These are phyloP conservation scores for Dolichallabes microphthalmus DNA, from an alignment of 2,113 vertebrate genomes.

Conservation along the genomic window DNA sequence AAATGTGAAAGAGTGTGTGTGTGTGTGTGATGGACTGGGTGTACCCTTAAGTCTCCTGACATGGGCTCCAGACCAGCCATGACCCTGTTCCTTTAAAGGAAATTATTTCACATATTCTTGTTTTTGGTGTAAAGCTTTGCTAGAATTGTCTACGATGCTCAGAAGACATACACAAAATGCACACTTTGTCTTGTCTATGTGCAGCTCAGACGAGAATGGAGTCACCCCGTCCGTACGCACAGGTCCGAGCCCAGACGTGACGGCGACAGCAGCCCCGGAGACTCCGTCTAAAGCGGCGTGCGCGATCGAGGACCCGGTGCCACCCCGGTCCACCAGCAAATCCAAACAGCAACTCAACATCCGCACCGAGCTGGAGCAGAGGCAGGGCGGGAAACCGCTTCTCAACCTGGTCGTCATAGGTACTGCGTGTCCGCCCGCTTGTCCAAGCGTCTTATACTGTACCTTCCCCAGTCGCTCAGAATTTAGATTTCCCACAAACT, in stretches of 20 bases:
- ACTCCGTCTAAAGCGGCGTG: slow-evolving; percentile 67
- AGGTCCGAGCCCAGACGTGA: slow-evolving; percentile 70
- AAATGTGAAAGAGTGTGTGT: too few relatives aligned
- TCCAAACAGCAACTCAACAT: slow-evolving; percentile 84
- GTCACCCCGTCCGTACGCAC: slow-evolving; percentile 66
- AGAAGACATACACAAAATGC: too few relatives aligned
- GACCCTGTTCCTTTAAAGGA: too few relatives aligned
- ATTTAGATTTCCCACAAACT: too few relatives aligned
- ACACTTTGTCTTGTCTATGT: not conserved
- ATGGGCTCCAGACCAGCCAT: too few relatives aligned
- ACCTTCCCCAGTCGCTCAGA: too few relatives aligned
- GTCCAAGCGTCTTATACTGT: not conserved
- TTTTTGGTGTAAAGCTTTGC: too few relatives aligned
- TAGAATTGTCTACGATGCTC: too few relatives aligned
- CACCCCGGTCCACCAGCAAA: slow-evolving; percentile 81
- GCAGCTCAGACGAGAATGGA: slow-evolving; percentile 79
- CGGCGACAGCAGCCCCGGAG: slow-evolving; percentile 47
- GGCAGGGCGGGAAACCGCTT: slow-evolving; percentile 92
- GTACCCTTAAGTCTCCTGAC: too few relatives aligned
- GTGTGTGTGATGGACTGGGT: too few relatives aligned
- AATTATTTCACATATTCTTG: too few relatives aligned
- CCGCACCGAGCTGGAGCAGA: slow-evolving; percentile 89
- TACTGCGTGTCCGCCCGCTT: slow-evolving; percentile 58
- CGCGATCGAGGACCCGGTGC: slow-evolving; percentile 74
- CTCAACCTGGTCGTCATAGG: slow-evolving; percentile 96